phyloP scores from a whole-genome alignment of 2,888 invertebrate species.

The Saturnia pavonia region DNA sequence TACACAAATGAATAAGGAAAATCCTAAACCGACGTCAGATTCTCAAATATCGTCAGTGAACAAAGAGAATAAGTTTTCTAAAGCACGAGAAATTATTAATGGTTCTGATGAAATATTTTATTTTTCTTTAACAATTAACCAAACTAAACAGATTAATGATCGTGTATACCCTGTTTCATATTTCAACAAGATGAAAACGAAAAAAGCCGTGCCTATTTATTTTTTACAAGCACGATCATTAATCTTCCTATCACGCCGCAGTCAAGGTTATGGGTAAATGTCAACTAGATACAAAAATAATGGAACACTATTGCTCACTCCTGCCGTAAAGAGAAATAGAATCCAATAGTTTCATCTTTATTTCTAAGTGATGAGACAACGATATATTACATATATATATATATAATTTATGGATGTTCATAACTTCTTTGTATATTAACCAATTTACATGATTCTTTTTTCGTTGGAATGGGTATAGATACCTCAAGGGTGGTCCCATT shows the following conservation, averaged over 20 bases:
- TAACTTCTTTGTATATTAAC: no score
- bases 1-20: neutral
- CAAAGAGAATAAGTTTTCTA: no score
- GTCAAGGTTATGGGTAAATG: neutral
- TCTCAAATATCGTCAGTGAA: neutral
- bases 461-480: no score
- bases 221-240: slow-evolving; percentile 1
- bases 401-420: no score
- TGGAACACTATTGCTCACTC: no score
- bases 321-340: no score
- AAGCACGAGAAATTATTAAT: neutral
- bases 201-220: neutral
- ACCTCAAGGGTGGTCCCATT: no score
- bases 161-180: slow-evolving; percentile 3
- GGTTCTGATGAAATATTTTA: neutral
- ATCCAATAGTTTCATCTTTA: no score
- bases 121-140: neutral
- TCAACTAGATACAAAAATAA: neutral
- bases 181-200: neutral
- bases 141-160: slow-evolving; percentile 1
- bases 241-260: neutral
- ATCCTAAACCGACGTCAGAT: neutral
- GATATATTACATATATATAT: no score
- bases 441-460: no score
- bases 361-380: no score